Conservation (phyloP, 2,797 vertebrate genomes). For the Trematomus bernacchii region DNA sequence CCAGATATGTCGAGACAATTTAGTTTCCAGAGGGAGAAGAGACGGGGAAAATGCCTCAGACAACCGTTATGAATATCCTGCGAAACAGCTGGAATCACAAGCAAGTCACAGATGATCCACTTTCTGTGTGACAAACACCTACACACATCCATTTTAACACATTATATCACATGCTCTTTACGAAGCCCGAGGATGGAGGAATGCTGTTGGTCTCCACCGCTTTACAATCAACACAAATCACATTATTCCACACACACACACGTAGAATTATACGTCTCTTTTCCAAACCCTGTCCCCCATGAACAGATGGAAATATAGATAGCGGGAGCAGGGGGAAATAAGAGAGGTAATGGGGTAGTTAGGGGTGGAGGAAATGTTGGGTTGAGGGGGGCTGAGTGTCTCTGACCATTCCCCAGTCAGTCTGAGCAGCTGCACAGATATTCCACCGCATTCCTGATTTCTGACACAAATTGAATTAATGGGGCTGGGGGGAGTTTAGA, state of each 20-base stretch:
- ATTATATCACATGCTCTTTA: conserved; percentile 28
- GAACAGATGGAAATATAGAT: conserved; percentile 75
- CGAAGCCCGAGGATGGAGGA: conserved; percentile 9
- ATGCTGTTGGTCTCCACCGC: conserved; percentile 20
- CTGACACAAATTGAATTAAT: conserved; percentile 98
- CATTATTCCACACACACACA: conserved; percentile 2
- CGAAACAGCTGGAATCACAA: conserved; percentile 76
- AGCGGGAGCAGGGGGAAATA: conserved; percentile 51
- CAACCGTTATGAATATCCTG: conserved; percentile 64
- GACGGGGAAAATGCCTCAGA: conserved; percentile 42
- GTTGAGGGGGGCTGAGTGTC: conserved; percentile 47
- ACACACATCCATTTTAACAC: conserved; percentile 33
- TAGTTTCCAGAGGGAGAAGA: conserved; percentile 54
- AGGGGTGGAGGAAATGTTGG: conserved; percentile 34
- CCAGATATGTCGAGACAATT: conserved; percentile 60
- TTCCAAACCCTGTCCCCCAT: conserved; percentile 51
- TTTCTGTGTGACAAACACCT: conserved; percentile 43
- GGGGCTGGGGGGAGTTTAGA: conserved; percentile 87
- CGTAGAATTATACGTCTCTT: conserved; percentile 34
- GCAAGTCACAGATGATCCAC: conserved; percentile 25
- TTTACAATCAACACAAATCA: conserved; percentile 38
- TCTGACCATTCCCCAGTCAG: conserved; percentile 81
- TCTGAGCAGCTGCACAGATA: conserved; percentile 94
- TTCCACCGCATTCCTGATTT: conserved; percentile 99
- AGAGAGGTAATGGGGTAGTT: conserved; percentile 73